Evolutionary conservation across 2,113 vertebrate genomes (phyloP).

Genomic region (Megalops atlanticus): DNA sequence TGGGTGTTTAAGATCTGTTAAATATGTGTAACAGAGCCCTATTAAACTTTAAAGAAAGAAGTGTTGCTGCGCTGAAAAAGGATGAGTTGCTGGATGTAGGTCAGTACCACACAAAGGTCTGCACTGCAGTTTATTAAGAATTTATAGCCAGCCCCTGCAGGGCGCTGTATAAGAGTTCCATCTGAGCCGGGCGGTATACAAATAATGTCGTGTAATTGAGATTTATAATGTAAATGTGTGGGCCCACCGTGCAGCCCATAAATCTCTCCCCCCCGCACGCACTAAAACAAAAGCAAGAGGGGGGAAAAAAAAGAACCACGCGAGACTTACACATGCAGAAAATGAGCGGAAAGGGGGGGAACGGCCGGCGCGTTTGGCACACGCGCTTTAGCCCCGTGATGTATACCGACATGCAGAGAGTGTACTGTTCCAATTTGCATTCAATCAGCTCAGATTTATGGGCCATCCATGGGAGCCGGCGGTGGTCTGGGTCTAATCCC

Average conservation of each 20-base stretch:
- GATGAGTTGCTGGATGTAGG: conserved; percentile 65
- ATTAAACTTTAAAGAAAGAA: conserved; percentile 67
- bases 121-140: conserved; percentile 78
- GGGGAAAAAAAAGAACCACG: neutral
- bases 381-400: conserved; percentile 59
- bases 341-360: neutral
- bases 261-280: conserved; percentile 45
- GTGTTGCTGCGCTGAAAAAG: conserved; percentile 53
- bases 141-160: conserved; percentile 66
- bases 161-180: conserved; percentile 57
- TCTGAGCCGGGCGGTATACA: conserved; percentile 58
- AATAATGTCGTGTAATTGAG: conserved; percentile 70
- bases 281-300: neutral
- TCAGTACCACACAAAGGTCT: conserved; percentile 69
- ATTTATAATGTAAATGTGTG: conserved; percentile 70
- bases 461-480: conserved; percentile 59
- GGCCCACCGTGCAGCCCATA: conserved; percentile 49
- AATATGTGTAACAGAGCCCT: conserved; percentile 61
- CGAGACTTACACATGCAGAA: neutral
- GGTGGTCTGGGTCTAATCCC: conserved; percentile 63
- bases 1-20: conserved; percentile 43
- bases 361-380: neutral
- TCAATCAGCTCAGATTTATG: conserved; percentile 69
- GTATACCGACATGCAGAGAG: conserved; percentile 58
- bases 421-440: conserved; percentile 70